Percentiles rank a stretch among this genome's conserved stretches.
Conservation (phyloP, 2,888 invertebrate genomes). For the Aspidiotus rigidus region DNA sequence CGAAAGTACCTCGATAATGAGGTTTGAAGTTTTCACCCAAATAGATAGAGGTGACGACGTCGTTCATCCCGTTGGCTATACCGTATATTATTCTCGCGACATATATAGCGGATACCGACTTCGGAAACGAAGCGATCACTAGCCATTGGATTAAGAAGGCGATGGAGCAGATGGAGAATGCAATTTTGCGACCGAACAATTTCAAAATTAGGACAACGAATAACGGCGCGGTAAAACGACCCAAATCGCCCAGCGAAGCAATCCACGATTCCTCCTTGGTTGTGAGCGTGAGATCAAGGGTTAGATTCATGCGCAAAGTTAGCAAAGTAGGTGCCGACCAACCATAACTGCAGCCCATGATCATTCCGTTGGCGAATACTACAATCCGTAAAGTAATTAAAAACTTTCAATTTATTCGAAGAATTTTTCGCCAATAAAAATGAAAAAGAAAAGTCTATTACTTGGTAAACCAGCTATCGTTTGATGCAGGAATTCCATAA, state of each 20-base stretch:
- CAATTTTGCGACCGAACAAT: constrained; percentile 11
- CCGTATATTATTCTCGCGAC: constrained; percentile 8
- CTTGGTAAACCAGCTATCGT: no score
- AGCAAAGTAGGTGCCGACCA: constrained; percentile 14
- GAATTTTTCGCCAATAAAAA: no score
- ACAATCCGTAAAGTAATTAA: no score
- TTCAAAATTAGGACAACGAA: neutral
- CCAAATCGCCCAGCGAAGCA: constrained; percentile 15
- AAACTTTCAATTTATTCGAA: no score
- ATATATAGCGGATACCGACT: constrained; percentile 7
- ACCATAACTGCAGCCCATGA: constrained; percentile 10
- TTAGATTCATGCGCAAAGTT: neutral
- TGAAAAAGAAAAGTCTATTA: no score
- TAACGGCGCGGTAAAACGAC: constrained; percentile 9
- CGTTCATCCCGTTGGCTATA: constrained; percentile 9
- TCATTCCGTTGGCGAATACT: neutral
- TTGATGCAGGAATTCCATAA: no score
- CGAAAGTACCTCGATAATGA: neutral
- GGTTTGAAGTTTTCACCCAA: constrained; percentile 15
- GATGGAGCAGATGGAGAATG: neutral
- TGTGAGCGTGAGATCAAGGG: neutral
- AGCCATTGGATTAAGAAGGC: constrained; percentile 2
- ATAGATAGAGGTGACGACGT: constrained; percentile 7
- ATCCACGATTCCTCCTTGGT: constrained; percentile 19
- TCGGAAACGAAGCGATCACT: neutral